Evolutionary conservation across 2,113 vertebrate genomes (phyloP), one percentile per base, ranked within the genome.

Genomic region (Rhinoptilus africanus): DNA sequence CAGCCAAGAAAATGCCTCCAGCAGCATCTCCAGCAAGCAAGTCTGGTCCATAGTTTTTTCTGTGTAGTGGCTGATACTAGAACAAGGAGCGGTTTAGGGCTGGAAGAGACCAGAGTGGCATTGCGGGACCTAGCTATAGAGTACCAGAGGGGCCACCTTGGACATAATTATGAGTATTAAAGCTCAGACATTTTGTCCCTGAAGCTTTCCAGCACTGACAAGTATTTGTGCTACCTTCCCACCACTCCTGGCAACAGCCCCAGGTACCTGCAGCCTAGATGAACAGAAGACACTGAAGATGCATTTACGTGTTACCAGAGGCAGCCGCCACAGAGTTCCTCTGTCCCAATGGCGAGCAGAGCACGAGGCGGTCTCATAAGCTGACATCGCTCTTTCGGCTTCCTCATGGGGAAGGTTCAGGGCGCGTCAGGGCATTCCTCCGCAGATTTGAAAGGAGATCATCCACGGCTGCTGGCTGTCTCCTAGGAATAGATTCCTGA

Each of bases 331-430:
- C 7, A 24, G 9, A 4, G 0, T 2, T 23, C 4, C 73, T 26
- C 51, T 27, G 23, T 3, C 51, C 35, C 67, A 8, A 2, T 0
- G 16, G 47, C 23, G 34, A 69, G 19, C 17, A 45, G 41, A 51
- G 48, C 4, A 17, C 0, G 0, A 82, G 19, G 35, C 53, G 62
- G 11, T 1, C 30, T 81, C 3, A 0, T 2, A 11, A 20, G 15
- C 39, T 12, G 37, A 2, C 1, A 4, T 21, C 0, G 2, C 28
- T 34, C 50, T 3, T 37, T 35, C 60, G 64, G 67, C 75, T 27
- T 54, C 63, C 72, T 83, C 9, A 0, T 1, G 0, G 71, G 57
- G 60, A 80, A 64, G 35, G 62, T 20, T 72, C 30, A 53, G 68
- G 28, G 37, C 34, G 35, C 4, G 0, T 15, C 47, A 30, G 57